phyloP scores from a whole-genome alignment of 1,140 invertebrate genomes.

The Leptinotarsa undecemlineata region DNA sequence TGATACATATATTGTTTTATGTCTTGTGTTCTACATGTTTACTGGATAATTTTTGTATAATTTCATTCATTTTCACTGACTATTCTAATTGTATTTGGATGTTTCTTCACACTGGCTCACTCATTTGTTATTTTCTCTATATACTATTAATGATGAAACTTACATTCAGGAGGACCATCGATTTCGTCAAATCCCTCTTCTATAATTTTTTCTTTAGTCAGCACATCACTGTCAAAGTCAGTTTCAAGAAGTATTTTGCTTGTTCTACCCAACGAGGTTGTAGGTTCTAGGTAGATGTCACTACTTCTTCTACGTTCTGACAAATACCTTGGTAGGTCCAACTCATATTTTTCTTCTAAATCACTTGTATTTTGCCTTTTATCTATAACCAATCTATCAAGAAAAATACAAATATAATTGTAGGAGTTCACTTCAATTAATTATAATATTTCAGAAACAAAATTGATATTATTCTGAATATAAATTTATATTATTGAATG shows the following conservation, averaged over 20 bases:
- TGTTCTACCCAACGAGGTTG: not conserved
- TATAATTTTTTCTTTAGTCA: conserved; percentile 13
- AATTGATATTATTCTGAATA: not conserved
- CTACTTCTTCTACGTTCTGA: conserved; percentile 44
- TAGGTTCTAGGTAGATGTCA: conserved; percentile 47
- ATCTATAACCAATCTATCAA: conserved; percentile 19
- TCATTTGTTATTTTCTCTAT: too few species aligned
- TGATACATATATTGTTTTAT: too few species aligned
- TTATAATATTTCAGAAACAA: not conserved
- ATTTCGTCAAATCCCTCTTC: conserved; percentile 7
- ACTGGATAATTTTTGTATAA: too few species aligned
- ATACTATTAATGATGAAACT: too few species aligned
- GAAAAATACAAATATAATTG: not conserved
- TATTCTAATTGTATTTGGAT: too few species aligned
- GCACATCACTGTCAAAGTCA: conserved; percentile 17
- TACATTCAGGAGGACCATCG: not conserved
- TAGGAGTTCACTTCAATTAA: not conserved
- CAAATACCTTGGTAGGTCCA: conserved; percentile 20
- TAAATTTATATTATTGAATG: not conserved
- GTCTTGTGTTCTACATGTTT: too few species aligned
- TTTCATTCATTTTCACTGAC: too few species aligned
- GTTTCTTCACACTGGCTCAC: too few species aligned
- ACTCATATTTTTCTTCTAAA: conserved; percentile 22
- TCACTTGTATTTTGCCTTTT: conserved; percentile 2
- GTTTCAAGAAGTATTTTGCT: conserved; percentile 19